These are phyloP conservation scores for Nylanderia fulva DNA, from an alignment of 1,140 invertebrate genomes.

Conservation along the genomic window DNA sequence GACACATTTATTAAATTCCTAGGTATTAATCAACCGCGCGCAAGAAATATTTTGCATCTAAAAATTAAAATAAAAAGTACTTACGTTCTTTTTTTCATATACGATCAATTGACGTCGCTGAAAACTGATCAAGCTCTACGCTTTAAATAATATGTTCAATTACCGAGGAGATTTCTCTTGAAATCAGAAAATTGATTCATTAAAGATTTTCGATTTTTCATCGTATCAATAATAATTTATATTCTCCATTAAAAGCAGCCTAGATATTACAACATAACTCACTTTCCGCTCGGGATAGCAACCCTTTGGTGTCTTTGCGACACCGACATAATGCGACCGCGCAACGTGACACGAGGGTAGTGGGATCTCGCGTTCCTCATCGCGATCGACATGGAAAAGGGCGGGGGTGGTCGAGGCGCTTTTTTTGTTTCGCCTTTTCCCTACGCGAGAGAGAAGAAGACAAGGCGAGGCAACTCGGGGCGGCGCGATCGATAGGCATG, in stretches of 20 bases:
- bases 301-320: constrained; percentile 4
- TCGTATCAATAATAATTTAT: constrained; percentile 35
- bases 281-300: constrained; percentile 23
- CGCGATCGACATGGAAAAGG: constrained; percentile 1
- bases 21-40: constrained; percentile 1
- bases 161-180: not conserved
- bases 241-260: constrained; percentile 11
- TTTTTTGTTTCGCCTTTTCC: constrained; percentile 65
- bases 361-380: constrained; percentile 18
- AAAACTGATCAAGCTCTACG: not conserved
- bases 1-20: constrained; percentile 12
- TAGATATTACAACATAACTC: constrained; percentile 34
- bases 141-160: not conserved
- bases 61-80: not conserved
- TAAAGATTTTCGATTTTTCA: not conserved
- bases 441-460: constrained; percentile 45
- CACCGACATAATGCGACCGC: constrained; percentile 46
- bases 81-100: not conserved
- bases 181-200: constrained; percentile 6
- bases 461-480: constrained; percentile 35
- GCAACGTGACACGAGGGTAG: constrained; percentile 22
- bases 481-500: constrained; percentile 72
- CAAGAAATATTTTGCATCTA: not conserved
- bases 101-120: not conserved
- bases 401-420: constrained; percentile 30